Conservation (phyloP, 1,140 invertebrate species). For the Calosoma granatense region DNA sequence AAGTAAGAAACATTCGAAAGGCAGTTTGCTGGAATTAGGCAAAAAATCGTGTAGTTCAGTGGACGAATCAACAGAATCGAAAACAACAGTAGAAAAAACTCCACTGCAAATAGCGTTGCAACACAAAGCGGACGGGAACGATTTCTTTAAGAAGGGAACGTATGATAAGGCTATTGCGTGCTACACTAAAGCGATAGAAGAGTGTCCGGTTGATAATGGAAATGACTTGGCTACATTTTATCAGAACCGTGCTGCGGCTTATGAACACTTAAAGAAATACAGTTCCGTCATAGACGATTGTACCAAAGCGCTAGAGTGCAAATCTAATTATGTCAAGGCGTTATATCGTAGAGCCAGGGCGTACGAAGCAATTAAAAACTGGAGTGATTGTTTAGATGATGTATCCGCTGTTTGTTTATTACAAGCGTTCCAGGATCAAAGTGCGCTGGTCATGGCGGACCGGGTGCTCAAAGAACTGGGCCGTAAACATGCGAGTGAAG, state of each 20-base stretch:
- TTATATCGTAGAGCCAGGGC: conserved; percentile 73
- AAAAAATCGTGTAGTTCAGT: conserved; percentile 36
- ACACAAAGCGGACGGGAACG: conserved; percentile 81
- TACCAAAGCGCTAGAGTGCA: conserved; percentile 70
- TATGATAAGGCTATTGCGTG: conserved; percentile 79
- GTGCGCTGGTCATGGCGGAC: conserved; percentile 71
- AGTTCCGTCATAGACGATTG: conserved; percentile 79
- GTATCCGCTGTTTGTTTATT: conserved; percentile 84
- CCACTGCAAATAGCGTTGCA: conserved; percentile 59
- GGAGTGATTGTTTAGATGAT: conserved; percentile 77
- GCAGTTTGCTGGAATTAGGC: conserved; percentile 22
- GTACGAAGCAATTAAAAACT: conserved; percentile 65
- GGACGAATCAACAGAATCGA: conserved; percentile 28
- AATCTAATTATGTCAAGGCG: conserved; percentile 84
- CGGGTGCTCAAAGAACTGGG: conserved; percentile 72
- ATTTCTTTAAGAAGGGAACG: conserved; percentile 72
- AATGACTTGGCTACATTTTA: conserved; percentile 81
- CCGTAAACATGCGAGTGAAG: conserved; percentile 57
- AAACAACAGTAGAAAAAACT: conserved; percentile 36
- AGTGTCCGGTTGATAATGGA: conserved; percentile 63
- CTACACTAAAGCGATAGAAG: conserved; percentile 82
- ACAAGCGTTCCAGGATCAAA: conserved; percentile 76
- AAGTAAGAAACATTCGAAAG: conserved; percentile 25
- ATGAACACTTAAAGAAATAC: conserved; percentile 85
- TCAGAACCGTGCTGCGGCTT: conserved; percentile 91